A percentile compares a stretch with the other conserved stretches of the same genome.
Evolutionary conservation across 2,888 invertebrate species (phyloP).

Genomic region (Melangyna quadrimaculata): DNA sequence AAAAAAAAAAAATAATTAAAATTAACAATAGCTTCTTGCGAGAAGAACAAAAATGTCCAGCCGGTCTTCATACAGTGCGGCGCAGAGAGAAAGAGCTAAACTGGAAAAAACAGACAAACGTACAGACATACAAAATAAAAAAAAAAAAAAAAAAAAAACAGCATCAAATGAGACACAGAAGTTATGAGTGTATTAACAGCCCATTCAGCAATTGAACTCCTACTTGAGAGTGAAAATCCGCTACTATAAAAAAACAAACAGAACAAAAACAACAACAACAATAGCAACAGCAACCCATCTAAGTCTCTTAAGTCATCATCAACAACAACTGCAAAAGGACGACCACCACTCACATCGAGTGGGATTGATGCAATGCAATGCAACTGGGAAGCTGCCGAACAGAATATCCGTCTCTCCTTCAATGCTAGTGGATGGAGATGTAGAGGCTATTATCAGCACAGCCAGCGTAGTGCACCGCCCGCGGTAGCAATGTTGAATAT

Average conservation of each 20-base stretch:
- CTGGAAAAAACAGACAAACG: slow-evolving; percentile 1
- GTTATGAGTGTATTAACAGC: slow-evolving; percentile 46
- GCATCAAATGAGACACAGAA: slow-evolving; percentile 13
- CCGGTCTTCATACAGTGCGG: not conserved
- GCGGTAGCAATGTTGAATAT: slow-evolving; percentile 43
- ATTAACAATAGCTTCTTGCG: slow-evolving; percentile 32
- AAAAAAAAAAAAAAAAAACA: not conserved
- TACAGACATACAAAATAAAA: not conserved
- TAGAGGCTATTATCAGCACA: slow-evolving; percentile 30
- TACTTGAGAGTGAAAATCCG: slow-evolving; percentile 46
- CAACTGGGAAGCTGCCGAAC: slow-evolving; percentile 7
- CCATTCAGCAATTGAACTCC: slow-evolving; percentile 64
- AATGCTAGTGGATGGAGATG: slow-evolving; percentile 4
- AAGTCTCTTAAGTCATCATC: slow-evolving; percentile 1
- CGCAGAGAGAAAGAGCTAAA: not conserved
- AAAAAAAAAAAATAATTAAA: slow-evolving; percentile 47
- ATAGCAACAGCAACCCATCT: not conserved
- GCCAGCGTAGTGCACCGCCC: slow-evolving; percentile 19
- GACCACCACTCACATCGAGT: slow-evolving; percentile 36
- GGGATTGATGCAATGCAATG: slow-evolving; percentile 29
- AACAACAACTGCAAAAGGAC: slow-evolving; percentile 53
- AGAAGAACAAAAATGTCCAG: slow-evolving; percentile 23
- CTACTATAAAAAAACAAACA: not conserved
- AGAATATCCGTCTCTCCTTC: slow-evolving; percentile 50
- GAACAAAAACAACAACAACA: slow-evolving; percentile 15